Evolutionary conservation across 2,113 vertebrate species (phyloP), one percentile per base, ranked within the genome.

Genomic region (Setophaga petechia): DNA sequence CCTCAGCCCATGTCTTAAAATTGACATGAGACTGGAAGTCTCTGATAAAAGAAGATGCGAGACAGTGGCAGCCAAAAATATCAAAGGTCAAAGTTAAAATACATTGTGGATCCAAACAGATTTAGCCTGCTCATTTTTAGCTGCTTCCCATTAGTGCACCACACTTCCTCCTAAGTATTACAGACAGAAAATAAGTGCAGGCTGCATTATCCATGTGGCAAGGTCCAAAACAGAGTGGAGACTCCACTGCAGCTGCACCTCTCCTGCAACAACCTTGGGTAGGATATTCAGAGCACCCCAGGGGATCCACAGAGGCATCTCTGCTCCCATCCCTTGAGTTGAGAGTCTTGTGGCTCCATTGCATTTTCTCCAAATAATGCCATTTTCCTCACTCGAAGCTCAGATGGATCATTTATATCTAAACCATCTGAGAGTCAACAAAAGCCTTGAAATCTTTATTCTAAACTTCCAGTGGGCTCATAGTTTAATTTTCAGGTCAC

Each of bases 231-330:
- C 15, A 35, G 35, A 57, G 23, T 30, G n/a, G 22, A 87, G 81
- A 46, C 19, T 19, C 19, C 2, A 6, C 39, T 74, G 54, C 47
- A 35, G 65, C 39, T 2, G 1, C 21, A 25, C 16, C 24, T 43
- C 19, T 31, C 21, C 39, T 46, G 46, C 9, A 55, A 33, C 51
- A 77, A 43, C 54, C 55, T 51, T 1, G 0, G 49, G 41, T 20
- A 77, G 14, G 67, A 83, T 5, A 5, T 12, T 13, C 1, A 2
- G 28, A 21, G 57, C 52, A n/a, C 58, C 35, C 28, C 1, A 3
- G 6, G 1, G 3, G 67, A 58, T n/a, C 1, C 0, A 0, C 33
- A 52, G n/a, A 81, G 27, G 6, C 12, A 9, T 37, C 51, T 18
- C 31, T 30, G 27, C 51, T 86, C 15, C 63, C 35, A 37, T 59